Base-by-base conservation (phyloP, 1,140 invertebrate genomes). In the Papilio dardanus region DNA sequence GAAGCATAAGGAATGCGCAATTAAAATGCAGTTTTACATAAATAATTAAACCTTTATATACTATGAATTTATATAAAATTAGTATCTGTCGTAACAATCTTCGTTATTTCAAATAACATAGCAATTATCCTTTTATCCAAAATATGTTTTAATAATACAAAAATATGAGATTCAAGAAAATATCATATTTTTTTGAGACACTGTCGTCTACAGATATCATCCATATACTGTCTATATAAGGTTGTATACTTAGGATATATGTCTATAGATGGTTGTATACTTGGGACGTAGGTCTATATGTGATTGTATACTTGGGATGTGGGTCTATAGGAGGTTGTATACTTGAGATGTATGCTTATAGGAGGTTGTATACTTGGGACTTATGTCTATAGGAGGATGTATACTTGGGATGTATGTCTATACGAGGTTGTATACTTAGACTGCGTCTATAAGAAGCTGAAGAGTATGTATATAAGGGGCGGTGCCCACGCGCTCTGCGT, bases 391-490 rank as follows among this genome's bases (percentile, higher is more conserved):
- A 35, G 33, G 33, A 35, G 31, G n/a, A 4, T 21, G 46, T 50
- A 50, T 19, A 7, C n/a, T 21, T 50, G n/a, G 46, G 14, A 16
- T 42, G 12, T 42, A 42, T 2, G 40, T 16, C 14, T 42, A 14
- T 42, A 42, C 3, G n/a, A 21, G 8, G 46, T 50, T 50, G 46
- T 21, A 50, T 8, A 21, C 16, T 50, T 46, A 6, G 21, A 7
- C 1, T 21, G 3, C 21, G 7, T 68, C 81, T 94, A 95, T 16
- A 95, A 74, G 1, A 90, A 86, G 77, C 86, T 92, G 16, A 94
- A 94, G 5, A 95, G 46, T 6, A 94, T 78, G 73, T 95, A 95
- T 14, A 89, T 78, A 8, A 94, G 28, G 0, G 94, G 94, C 5
- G 94, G 90, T 3, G 94, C 76, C 83, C 94, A 93, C 16, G 92